phyloP scores from a whole-genome alignment of 2,797 vertebrate species.

The Linurgus olivaceus region DNA sequence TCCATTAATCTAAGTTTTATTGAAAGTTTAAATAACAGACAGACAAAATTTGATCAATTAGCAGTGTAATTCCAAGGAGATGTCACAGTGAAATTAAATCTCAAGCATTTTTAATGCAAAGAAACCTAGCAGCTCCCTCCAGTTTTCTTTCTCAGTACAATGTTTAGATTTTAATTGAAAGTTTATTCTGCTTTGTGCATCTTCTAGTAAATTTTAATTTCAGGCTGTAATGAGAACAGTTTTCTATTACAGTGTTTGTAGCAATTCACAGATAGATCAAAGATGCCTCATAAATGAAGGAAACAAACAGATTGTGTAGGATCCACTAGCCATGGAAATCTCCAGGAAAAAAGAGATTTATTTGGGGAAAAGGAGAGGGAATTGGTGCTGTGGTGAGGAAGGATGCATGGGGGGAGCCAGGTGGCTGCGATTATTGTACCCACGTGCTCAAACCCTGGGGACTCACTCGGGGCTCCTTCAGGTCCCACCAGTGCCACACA shows the following conservation, averaged over 20 bases:
- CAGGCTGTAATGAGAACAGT: slow-evolving; percentile 45
- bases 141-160: slow-evolving; percentile 54
- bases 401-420: not conserved
- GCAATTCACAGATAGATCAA: slow-evolving; percentile 8
- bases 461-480: accelerated
- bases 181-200: slow-evolving; percentile 70
- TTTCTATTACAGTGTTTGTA: not conserved
- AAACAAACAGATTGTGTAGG: not conserved
- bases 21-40: slow-evolving; percentile 82
- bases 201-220: slow-evolving; percentile 70
- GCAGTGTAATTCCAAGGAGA: slow-evolving; percentile 74
- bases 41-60: slow-evolving; percentile 80
- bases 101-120: slow-evolving; percentile 37
- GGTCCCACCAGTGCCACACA: not conserved
- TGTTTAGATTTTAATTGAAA: slow-evolving; percentile 73
- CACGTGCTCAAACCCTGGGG: not conserved
- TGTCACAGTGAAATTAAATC: slow-evolving; percentile 74
- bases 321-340: not conserved
- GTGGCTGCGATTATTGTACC: not conserved
- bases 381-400: not conserved
- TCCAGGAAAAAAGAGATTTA: not conserved
- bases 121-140: slow-evolving; percentile 59
- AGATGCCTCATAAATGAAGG: slow-evolving; percentile 15
- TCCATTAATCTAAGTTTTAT: slow-evolving; percentile 78
- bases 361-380: not conserved